Conservation (phyloP, 1,140 invertebrate genomes). For the Sarcophaga bullata region DNA sequence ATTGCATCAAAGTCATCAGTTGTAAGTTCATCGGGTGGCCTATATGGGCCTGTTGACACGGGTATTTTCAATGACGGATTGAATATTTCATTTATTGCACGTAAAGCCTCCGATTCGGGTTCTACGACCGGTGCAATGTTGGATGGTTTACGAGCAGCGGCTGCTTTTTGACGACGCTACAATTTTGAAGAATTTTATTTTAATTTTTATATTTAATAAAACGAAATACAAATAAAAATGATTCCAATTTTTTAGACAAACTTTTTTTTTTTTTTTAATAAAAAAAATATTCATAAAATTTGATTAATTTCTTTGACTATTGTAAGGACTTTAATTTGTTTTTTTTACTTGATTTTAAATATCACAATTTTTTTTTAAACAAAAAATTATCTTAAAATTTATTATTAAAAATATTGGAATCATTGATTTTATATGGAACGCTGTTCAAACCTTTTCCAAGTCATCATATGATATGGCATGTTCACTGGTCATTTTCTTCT, state of each 20-base stretch:
- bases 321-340: too few relatives aligned
- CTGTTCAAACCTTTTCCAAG: constrained; percentile 53
- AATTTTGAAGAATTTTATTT: not conserved
- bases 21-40: constrained; percentile 69
- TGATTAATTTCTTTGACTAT: too few relatives aligned
- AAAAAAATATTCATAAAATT: too few relatives aligned
- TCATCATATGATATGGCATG: constrained; percentile 59
- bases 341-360: too few relatives aligned
- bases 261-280: too few relatives aligned
- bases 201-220: not conserved
- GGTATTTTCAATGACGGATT: constrained; percentile 64
- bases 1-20: constrained; percentile 65
- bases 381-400: too few relatives aligned
- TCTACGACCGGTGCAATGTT: constrained; percentile 45
- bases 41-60: constrained; percentile 65
- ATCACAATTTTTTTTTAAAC: too few relatives aligned
- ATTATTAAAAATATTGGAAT: too few relatives aligned
- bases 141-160: constrained; percentile 53
- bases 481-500: constrained; percentile 45
- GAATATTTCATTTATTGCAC: constrained; percentile 66
- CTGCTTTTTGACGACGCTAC: constrained; percentile 42
- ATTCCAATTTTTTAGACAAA: too few relatives aligned
- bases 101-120: constrained; percentile 60
- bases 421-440: too few relatives aligned
- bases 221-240: too few relatives aligned